These are phyloP conservation scores for Girardinichthys multiradiatus DNA, from an alignment of 2,113 vertebrate species.

Conservation along the genomic window DNA sequence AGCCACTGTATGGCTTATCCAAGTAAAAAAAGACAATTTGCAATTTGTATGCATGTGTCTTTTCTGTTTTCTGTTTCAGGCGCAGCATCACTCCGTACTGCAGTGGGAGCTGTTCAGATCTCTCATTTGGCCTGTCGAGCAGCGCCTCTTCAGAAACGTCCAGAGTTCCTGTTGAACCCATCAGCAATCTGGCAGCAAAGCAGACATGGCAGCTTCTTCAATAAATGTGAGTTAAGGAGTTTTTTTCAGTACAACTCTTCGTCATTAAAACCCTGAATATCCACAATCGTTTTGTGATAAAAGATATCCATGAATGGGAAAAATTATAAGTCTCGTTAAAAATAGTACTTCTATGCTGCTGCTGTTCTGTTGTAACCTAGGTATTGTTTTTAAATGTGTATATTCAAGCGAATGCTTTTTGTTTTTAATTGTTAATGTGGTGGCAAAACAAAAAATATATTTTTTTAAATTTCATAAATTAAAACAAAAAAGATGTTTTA, in stretches of 20 bases:
- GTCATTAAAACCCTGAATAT: neutral
- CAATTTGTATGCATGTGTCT: neutral
- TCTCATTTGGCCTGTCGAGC: conserved; percentile 26
- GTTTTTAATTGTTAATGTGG: too few species aligned
- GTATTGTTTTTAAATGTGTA: too few species aligned
- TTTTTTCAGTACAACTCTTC: neutral
- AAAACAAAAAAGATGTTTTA: neutral
- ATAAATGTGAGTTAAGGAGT: conserved; percentile 68
- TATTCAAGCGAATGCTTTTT: too few species aligned
- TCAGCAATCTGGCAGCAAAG: conserved; percentile 54
- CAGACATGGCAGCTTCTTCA: conserved; percentile 76
- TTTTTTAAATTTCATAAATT: too few species aligned
- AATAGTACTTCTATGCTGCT: neutral
- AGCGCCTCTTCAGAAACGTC: conserved; percentile 21
- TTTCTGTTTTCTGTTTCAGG: conserved; percentile 29
- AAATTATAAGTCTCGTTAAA: neutral
- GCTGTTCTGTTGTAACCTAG: neutral
- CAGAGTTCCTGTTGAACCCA: conserved; percentile 11
- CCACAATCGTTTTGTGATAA: neutral
- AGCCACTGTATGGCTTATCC: neutral
- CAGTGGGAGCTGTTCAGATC: conserved; percentile 22
- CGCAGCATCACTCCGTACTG: conserved; percentile 19
- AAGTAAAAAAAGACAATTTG: neutral
- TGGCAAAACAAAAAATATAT: too few species aligned
- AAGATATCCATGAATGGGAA: neutral